Percentiles rank a stretch among this genome's conserved stretches.
Conservation (phyloP, 2,797 vertebrate genomes). For the Gambelia wislizenii region DNA sequence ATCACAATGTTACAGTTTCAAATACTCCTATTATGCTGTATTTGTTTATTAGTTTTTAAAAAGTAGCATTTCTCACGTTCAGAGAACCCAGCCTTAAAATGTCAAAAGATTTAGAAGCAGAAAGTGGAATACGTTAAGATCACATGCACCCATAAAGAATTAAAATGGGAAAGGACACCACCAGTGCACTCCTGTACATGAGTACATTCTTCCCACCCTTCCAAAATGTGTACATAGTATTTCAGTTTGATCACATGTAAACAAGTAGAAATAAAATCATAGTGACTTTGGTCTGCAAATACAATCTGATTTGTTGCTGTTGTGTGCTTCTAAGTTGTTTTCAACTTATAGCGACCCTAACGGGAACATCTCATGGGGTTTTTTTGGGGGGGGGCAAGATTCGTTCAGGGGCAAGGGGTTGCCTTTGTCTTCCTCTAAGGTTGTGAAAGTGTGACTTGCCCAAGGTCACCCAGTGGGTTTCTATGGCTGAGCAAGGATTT, state of each 20-base stretch:
- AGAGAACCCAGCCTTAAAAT: neutral
- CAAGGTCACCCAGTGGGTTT: too few species aligned
- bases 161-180: neutral
- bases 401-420: too few species aligned
- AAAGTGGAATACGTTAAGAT: neutral
- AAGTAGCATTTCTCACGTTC: neutral
- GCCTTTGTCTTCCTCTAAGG: too few species aligned
- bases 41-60: neutral
- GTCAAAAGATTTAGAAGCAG: neutral
- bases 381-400: too few species aligned
- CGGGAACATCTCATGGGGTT: too few species aligned
- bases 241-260: neutral
- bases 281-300: neutral
- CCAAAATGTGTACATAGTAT: neutral
- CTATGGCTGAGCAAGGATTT: too few species aligned
- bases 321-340: too few species aligned
- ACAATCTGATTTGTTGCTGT: too few species aligned
- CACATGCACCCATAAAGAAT: neutral
- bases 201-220: neutral
- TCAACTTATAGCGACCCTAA: too few species aligned
- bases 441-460: too few species aligned
- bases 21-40: neutral
- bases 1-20: neutral
- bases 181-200: neutral
- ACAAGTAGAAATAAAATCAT: neutral